Evolutionary conservation across 2,797 vertebrate species (phyloP), one percentile per base, ranked within the genome.

Genomic region (Salmo trutta): DNA sequence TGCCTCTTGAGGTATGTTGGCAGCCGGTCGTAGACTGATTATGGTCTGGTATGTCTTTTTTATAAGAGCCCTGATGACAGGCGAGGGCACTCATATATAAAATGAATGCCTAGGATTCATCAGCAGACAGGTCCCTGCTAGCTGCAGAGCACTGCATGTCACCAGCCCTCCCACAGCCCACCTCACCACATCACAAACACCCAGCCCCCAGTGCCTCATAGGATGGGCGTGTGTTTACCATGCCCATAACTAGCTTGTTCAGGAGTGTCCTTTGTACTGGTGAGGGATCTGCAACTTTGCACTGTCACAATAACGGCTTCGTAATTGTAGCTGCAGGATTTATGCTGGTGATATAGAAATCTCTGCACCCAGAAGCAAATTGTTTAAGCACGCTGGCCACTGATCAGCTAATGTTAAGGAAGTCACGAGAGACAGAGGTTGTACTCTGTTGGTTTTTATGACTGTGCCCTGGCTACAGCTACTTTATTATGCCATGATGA

Each of bases 1-100:
- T 85, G 71, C 76, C 70, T 79, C 88, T 88, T 41, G 84, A 88
- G 86, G 90, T 79, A 93, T 94, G 90, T 93, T 93, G 92, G 93
- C 92, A 84, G 85, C 77, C 79, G 59, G 75, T 64, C 81, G 78
- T 80, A 71, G 75, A 81, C 79, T 92, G 90, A 94, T 94, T 93
- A 92, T 59, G 73, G 83, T 89, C 78, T 82, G 91, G 90, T 91
- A 88, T 89, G 91, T 90, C 83, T 81, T 81, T 90, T 90, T 90
- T 90, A 87, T 90, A 92, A 91, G 82, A 90, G 77, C 12, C 73
- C 76, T 69, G 84, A 72, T 92, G 93, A 92, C 79, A 86, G 91
- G 80, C 67, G 47, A 74, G 79, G 56, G 83, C 71, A 88, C 83
- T 91, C 88, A 93, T 91, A 91, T 92, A 88, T 92, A 85, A 93